A percentile compares a stretch with the other conserved stretches of the same genome.
phyloP scores from a whole-genome alignment of 2,888 invertebrate genomes.

The Tachina lurida region DNA sequence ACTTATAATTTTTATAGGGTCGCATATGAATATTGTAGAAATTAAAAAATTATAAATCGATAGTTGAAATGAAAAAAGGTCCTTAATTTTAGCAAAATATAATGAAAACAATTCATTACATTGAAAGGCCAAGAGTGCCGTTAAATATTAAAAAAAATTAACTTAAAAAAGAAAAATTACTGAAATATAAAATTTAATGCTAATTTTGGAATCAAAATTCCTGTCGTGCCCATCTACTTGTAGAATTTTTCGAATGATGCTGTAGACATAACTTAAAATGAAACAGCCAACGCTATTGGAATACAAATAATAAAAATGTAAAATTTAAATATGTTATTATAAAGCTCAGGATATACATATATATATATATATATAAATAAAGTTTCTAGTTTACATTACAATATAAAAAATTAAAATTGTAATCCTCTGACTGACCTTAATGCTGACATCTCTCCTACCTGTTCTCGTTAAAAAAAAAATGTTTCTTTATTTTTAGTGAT shows the following conservation, averaged over 20 bases:
- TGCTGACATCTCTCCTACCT: background rate
- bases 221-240: background rate
- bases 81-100: too few species aligned
- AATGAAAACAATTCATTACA: too few species aligned
- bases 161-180: too few species aligned
- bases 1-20: too few species aligned
- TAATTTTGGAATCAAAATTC: too few species aligned
- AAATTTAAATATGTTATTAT: constrained; percentile 1
- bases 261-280: background rate
- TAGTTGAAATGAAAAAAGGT: too few species aligned
- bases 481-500: constrained; percentile 1
- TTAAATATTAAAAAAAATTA: too few species aligned
- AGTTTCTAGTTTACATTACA: background rate
- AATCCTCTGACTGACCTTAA: constrained; percentile 27
- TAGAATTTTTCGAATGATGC: background rate
- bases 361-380: background rate
- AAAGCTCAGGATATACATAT: background rate
- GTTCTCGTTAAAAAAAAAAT: constrained; percentile 9
- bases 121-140: too few species aligned
- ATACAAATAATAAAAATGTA: background rate
- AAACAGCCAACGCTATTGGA: background rate
- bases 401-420: constrained; percentile 23
- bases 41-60: too few species aligned
- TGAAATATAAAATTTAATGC: too few species aligned
- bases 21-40: too few species aligned